phyloP scores from a whole-genome alignment of 2,888 invertebrate species.

The Dinocampus coccinellae region DNA sequence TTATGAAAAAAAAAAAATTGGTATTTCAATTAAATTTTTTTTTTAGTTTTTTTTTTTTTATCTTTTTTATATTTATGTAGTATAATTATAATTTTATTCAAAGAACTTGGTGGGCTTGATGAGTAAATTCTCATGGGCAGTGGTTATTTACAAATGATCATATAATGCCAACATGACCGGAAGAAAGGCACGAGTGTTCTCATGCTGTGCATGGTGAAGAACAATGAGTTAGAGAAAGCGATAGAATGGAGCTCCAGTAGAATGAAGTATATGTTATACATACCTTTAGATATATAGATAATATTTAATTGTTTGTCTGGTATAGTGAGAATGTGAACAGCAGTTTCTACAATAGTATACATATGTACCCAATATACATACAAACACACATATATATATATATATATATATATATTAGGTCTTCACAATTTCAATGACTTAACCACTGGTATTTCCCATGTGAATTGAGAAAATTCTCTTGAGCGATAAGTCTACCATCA shows the following conservation, averaged over 20 bases:
- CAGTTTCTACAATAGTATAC: conserved; percentile 21
- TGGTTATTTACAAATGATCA: neutral
- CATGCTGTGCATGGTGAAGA: conserved; percentile 18
- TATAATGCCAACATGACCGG: conserved; percentile 7
- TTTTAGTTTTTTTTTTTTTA: too few species aligned
- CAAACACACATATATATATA: neutral
- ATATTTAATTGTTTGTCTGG: conserved; percentile 12
- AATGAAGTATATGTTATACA: conserved; percentile 17
- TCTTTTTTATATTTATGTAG: too few species aligned
- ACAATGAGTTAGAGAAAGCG: conserved; percentile 27
- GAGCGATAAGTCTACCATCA: conserved; percentile 10
- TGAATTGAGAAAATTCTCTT: conserved; percentile 17
- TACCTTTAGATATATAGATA: neutral
- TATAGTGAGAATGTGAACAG: neutral
- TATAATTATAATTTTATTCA: too few species aligned
- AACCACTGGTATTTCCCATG: conserved; percentile 34
- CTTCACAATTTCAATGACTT: conserved; percentile 27
- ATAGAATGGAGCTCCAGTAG: conserved; percentile 23
- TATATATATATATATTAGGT: neutral
- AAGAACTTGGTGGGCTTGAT: neutral
- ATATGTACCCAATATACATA: neutral
- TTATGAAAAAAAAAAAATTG: too few species aligned
- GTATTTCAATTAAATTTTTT: too few species aligned
- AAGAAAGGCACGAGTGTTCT: conserved; percentile 32
- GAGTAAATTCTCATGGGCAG: neutral